Conservation (phyloP, 2,888 invertebrate species). For the Mechanitis mazaeus region DNA sequence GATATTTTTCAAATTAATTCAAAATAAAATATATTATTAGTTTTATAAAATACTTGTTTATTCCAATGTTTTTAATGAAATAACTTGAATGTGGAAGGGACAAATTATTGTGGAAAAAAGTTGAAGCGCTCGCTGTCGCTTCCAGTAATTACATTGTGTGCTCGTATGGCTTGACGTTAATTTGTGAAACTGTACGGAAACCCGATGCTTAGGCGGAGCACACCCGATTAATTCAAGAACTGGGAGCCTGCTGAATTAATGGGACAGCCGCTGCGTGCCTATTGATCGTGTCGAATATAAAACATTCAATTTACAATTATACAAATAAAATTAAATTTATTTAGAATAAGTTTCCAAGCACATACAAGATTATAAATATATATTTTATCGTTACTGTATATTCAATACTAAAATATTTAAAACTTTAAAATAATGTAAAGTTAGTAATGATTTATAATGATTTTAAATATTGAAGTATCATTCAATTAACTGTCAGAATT, state of each 20-base stretch:
- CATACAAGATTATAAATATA: too few species aligned
- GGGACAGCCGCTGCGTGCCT: constrained; percentile 36
- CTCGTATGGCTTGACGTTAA: constrained; percentile 58
- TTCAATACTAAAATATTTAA: too few species aligned
- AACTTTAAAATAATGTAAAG: too few species aligned
- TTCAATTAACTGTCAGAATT: constrained; percentile 11
- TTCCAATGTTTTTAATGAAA: constrained; percentile 12
- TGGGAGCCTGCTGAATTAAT: constrained; percentile 58
- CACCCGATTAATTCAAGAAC: constrained; percentile 67
- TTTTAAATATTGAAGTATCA: background rate
- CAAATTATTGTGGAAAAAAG: constrained; percentile 27
- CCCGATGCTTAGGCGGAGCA: constrained; percentile 56
- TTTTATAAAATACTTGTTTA: constrained; percentile 3
- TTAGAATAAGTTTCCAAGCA: background rate
- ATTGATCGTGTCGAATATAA: constrained; percentile 21
- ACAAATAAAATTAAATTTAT: background rate
- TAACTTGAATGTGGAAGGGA: constrained; percentile 19
- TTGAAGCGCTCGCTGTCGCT: constrained; percentile 25
- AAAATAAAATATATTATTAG: background rate
- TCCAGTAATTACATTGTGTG: constrained; percentile 46
- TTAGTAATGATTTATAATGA: background rate
- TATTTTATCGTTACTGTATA: too few species aligned
- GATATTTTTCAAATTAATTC: background rate
- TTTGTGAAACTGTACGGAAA: constrained; percentile 68
- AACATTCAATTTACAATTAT: constrained; percentile 6